A percentile compares a stretch with the other conserved stretches of the same genome.
These are phyloP conservation scores for Pedionomus torquatus DNA, from an alignment of 2,113 vertebrate genomes.

Conservation along the genomic window DNA sequence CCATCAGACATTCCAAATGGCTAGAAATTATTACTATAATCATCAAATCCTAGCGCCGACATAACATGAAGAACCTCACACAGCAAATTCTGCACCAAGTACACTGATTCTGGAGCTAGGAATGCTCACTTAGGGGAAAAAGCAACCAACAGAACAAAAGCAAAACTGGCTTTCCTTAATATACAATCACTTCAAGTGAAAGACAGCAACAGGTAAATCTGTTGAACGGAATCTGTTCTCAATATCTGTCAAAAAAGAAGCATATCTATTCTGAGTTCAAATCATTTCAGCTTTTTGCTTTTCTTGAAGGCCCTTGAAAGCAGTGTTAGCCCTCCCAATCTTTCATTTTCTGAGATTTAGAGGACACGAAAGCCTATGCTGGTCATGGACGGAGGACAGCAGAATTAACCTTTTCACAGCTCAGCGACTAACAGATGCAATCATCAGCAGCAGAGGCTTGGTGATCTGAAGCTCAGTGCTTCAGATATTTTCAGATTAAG, in stretches of 20 bases:
- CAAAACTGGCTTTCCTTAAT: not conserved
- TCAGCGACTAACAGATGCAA: not conserved
- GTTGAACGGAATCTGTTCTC: not conserved
- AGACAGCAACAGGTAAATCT: not conserved
- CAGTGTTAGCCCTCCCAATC: not conserved
- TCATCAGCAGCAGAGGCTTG: not conserved
- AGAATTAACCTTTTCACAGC: not conserved
- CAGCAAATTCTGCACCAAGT: not conserved
- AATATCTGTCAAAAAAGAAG: not conserved
- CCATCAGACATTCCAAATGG: not conserved
- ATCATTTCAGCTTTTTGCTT: not conserved
- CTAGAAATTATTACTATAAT: not conserved
- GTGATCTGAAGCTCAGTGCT: not conserved
- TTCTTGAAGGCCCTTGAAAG: not conserved
- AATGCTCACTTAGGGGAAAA: not conserved
- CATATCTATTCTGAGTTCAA: not conserved
- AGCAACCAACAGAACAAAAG: not conserved
- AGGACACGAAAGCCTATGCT: not conserved
- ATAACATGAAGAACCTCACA: not conserved
- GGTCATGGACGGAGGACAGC: not conserved
- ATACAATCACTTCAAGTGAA: not conserved
- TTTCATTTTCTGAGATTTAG: not conserved
- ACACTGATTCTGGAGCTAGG: not conserved
- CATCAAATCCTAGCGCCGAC: not conserved
- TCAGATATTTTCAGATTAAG: no score